Conservation (phyloP, 2,113 vertebrate genomes). For the Origma solitaria region DNA sequence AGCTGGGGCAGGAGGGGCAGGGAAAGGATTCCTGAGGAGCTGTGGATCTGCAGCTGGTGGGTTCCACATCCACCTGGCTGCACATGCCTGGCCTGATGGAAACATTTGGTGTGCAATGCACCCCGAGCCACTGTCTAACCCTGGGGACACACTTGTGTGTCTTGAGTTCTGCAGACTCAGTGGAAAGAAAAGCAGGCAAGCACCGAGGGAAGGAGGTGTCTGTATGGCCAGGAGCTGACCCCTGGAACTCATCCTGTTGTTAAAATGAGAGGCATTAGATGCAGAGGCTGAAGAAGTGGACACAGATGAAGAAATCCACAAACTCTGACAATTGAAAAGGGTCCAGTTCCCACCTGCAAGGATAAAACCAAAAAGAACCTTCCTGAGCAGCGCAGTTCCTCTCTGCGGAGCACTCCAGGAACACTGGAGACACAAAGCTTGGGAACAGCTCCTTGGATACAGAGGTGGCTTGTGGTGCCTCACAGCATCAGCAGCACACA, state of each 20-base stretch:
- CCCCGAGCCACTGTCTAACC: not conserved
- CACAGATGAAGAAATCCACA: not conserved
- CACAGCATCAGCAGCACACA: not conserved
- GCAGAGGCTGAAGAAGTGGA: not conserved
- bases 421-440: not conserved
- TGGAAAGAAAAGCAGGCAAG: not conserved
- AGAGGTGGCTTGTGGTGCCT: not conserved
- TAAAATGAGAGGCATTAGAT: not conserved
- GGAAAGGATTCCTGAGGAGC: not conserved
- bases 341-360: not conserved
- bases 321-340: not conserved
- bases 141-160: not conserved
- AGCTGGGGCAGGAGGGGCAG: not conserved
- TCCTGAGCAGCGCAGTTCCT: not conserved
- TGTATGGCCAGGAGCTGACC: not conserved
- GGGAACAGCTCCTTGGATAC: not conserved
- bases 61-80: not conserved
- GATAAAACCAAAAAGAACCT: not conserved
- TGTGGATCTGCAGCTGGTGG: not conserved
- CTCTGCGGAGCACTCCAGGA: not conserved
- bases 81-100: not conserved
- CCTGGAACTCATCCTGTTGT: fast-evolving
- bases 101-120: not conserved
- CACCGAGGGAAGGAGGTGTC: not conserved
- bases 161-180: not conserved